Evolutionary conservation across 2,797 vertebrate species (phyloP).

Genomic region (Amphiprion clarkii): DNA sequence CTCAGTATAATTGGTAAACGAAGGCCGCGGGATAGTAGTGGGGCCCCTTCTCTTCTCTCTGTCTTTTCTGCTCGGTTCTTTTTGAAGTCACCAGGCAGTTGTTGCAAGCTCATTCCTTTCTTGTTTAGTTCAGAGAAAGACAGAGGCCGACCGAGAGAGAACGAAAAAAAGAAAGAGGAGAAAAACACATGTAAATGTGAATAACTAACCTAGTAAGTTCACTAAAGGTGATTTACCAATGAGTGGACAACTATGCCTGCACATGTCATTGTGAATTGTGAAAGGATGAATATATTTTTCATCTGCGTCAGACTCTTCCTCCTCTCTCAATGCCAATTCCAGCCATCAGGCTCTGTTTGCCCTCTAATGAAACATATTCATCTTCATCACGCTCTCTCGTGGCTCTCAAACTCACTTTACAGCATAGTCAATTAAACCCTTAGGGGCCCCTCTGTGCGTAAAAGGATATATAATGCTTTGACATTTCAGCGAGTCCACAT

Average conservation of each 20-base stretch:
- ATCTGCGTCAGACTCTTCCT: constrained; percentile 70
- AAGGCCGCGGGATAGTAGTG: constrained; percentile 82
- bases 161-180: background rate
- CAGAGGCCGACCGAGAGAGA: constrained; percentile 30
- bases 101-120: constrained; percentile 58
- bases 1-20: constrained; percentile 90
- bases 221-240: constrained; percentile 64
- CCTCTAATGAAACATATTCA: constrained; percentile 87
- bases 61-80: constrained; percentile 68
- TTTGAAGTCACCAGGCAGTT: constrained; percentile 82
- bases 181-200: constrained; percentile 57
- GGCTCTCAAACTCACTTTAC: constrained; percentile 86
- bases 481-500: constrained; percentile 85
- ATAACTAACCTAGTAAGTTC: constrained; percentile 63
- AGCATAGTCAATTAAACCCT: constrained; percentile 87
- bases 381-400: constrained; percentile 86
- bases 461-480: constrained; percentile 89
- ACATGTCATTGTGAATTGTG: constrained; percentile 33
- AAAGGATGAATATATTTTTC: constrained; percentile 77
- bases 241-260: constrained; percentile 39
- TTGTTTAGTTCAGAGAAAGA: constrained; percentile 57
- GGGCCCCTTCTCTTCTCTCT: constrained; percentile 63
- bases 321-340: constrained; percentile 78
- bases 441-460: constrained; percentile 82
- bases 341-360: constrained; percentile 85